A percentile compares a stretch with the other conserved stretches of the same genome.
phyloP scores from a whole-genome alignment of 2,888 invertebrate genomes.

The Mongoloraphidia duomilia region DNA sequence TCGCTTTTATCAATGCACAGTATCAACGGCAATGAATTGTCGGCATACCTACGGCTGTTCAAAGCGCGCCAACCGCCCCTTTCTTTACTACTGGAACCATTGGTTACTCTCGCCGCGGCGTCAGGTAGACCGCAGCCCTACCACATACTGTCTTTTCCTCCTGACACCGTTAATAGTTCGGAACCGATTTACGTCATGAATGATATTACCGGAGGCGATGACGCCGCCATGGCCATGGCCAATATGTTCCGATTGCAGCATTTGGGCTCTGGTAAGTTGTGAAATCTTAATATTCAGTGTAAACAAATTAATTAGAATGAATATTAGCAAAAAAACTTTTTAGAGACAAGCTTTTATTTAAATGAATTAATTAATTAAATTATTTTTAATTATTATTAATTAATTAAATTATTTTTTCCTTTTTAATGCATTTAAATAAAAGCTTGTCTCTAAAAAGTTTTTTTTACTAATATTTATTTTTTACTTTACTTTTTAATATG shows the following conservation, averaged over 20 bases:
- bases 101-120: conserved; percentile 34
- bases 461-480: too few species aligned
- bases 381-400: too few species aligned
- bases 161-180: conserved; percentile 12
- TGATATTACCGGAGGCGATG: neutral
- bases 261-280: neutral
- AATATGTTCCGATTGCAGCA: conserved; percentile 7
- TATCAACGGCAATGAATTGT: conserved; percentile 38
- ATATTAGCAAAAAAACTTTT: too few species aligned
- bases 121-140: conserved; percentile 36
- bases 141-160: conserved; percentile 39
- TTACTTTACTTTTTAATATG: too few species aligned
- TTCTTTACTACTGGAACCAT: conserved; percentile 36
- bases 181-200: too few species aligned
- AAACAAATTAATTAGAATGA: neutral
- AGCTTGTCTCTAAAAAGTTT: too few species aligned
- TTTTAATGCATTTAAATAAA: too few species aligned
- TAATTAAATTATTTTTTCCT: too few species aligned
- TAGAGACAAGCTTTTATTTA: neutral
- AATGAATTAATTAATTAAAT: neutral
- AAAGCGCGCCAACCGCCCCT: conserved; percentile 38
- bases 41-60: conserved; percentile 43
- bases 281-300: neutral
- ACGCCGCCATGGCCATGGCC: conserved; percentile 6
- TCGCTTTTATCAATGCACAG: conserved; percentile 36